Conservation (phyloP, 2,113 vertebrate genomes). For the Erythrolamprus reginae region DNA sequence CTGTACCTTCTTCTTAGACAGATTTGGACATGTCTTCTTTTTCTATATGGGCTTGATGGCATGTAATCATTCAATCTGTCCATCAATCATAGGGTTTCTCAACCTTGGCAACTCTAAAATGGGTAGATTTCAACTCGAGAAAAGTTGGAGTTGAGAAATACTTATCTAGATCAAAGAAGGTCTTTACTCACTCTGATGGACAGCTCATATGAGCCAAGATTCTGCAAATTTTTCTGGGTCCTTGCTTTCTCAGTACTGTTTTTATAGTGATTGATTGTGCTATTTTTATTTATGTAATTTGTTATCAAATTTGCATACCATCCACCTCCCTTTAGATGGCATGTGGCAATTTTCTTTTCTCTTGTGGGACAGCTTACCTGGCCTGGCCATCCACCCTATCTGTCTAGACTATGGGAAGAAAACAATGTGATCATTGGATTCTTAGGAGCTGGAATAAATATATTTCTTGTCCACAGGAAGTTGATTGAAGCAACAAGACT, state of each 20-base stretch:
- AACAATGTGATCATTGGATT: not conserved
- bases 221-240: not conserved
- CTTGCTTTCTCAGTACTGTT: not conserved
- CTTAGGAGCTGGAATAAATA: not conserved
- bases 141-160: not conserved
- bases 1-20: not conserved
- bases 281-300: not conserved
- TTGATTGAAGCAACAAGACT: not conserved
- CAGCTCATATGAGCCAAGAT: not conserved
- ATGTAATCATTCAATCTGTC: not conserved
- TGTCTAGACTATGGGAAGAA: not conserved
- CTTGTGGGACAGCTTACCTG: not conserved
- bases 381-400: not conserved
- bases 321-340: not conserved
- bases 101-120: not conserved
- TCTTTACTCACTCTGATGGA: not conserved
- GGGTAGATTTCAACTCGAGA: not conserved
- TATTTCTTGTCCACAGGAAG: not conserved
- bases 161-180: not conserved
- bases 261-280: not conserved
- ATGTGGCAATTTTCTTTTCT: not conserved
- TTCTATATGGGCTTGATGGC: not conserved
- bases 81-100: not conserved
- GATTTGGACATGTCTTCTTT: not conserved
- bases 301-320: not conserved